Evolutionary conservation across 2,113 vertebrate genomes (phyloP).

Genomic region (Rhinopithecus roxellana): DNA sequence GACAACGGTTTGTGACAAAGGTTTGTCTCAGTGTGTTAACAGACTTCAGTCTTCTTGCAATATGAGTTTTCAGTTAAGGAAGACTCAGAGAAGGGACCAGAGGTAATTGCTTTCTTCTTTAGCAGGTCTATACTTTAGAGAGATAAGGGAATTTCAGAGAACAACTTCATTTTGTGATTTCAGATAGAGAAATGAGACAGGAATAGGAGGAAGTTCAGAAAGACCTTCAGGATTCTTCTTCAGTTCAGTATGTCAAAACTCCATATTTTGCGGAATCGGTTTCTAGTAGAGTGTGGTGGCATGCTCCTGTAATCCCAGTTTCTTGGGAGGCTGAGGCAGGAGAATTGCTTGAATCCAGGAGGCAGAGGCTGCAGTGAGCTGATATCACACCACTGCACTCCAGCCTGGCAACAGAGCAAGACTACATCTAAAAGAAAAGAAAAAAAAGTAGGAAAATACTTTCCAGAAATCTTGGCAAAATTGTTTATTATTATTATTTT

Average conservation of each 20-base stretch:
- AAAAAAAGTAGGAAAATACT: neutral
- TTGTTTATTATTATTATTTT: no score
- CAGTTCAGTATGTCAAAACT: neutral
- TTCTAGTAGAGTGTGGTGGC: no score
- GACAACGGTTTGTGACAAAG: neutral
- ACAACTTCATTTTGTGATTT: neutral
- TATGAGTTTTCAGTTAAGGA: neutral
- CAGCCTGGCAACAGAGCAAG: no score
- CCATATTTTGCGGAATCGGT: neutral
- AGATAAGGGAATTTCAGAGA: neutral
- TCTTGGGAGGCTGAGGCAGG: no score
- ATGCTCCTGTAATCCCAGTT: no score
- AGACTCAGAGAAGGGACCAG: neutral
- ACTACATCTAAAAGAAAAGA: no score
- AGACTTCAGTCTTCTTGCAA: neutral
- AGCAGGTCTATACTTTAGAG: neutral
- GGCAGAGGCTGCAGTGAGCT: no score
- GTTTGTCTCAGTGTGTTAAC: neutral
- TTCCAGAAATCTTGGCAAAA: neutral
- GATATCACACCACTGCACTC: no score
- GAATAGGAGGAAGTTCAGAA: neutral
- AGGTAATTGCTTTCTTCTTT: neutral
- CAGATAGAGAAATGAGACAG: neutral
- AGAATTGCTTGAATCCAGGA: no score
- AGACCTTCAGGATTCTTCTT: neutral